Evolutionary conservation across 1,140 invertebrate genomes (phyloP), one percentile per base, ranked within the genome.

Genomic region (Trinorchestia longiramus): DNA sequence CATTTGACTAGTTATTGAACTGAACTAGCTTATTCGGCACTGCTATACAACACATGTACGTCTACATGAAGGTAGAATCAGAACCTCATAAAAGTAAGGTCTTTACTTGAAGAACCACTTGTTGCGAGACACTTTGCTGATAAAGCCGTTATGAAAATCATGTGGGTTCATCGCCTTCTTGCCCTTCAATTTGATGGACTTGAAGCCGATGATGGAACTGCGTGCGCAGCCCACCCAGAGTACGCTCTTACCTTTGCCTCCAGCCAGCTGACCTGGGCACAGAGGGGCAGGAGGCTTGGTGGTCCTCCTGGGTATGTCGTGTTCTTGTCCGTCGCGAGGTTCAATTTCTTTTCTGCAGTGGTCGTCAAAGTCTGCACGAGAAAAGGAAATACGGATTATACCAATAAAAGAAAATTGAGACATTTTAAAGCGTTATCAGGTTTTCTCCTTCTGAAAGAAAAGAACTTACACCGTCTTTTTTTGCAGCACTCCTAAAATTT

Each of bases 61-160:
- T n/a, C n/a, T n/a, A n/a, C n/a, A n/a, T n/a, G n/a, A n/a, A n/a
- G n/a, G n/a, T n/a, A n/a, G n/a, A n/a, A n/a, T n/a, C n/a, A n/a
- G n/a, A n/a, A n/a, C n/a, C n/a, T n/a, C 62, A 23, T 23, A 77
- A 36, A 19, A 3, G 15, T 41, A 90, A 42, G 41, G 17, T 36
- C 8, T 4, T 36, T 90, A 90, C 43, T 41, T 90, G 87, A 95
- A 95, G 53, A 42, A 95, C 57, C 95, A 88, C 77, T 95, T 88
- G 43, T 88, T 43, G 17, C 43, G 42, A 53, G 96, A 41, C 42
- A 96, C 91, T 96, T 96, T 96, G 88, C 87, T 95, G 0, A 96
- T 95, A 57, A 96, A 96, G 40, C 96, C 96, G 95, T 96, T 96
- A 57, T 96, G 95, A 95, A 96, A 96, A 40, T 96, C 96, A 15